These are phyloP conservation scores for Pleuronectes platessa DNA, from an alignment of 2,113 vertebrate species.

Conservation along the genomic window DNA sequence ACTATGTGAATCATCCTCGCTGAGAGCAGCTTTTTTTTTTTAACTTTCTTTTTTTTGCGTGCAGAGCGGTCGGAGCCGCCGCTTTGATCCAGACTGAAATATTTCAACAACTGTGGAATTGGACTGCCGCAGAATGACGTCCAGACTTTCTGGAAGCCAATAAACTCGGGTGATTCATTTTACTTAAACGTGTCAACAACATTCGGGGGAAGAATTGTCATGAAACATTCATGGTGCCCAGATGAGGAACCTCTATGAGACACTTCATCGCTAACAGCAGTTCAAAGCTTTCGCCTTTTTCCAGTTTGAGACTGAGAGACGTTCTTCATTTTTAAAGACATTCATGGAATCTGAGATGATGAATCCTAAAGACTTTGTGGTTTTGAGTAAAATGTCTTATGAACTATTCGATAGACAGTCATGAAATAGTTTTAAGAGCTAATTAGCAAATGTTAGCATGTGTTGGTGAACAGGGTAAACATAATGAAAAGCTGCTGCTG, in stretches of 20 bases:
- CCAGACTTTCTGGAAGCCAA: not conserved
- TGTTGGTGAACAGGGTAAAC: too few relatives aligned
- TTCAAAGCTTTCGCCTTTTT: too few relatives aligned
- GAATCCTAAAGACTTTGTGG: too few relatives aligned
- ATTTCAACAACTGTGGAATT: not conserved
- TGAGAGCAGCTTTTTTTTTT: constrained; percentile 21
- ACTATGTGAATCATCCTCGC: constrained; percentile 16
- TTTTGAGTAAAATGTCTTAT: too few relatives aligned
- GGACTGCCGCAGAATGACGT: not conserved
- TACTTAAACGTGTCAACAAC: not conserved
- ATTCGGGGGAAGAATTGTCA: not conserved
- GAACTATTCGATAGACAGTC: too few relatives aligned
- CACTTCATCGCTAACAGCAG: not conserved
- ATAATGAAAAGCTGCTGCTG: too few relatives aligned
- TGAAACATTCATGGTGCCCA: too few relatives aligned
- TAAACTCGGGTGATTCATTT: not conserved
- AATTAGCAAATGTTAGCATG: too few relatives aligned
- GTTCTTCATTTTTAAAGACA: too few relatives aligned
- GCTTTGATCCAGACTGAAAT: constrained; percentile 11
- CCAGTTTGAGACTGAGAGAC: too few relatives aligned
- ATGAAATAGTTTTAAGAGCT: too few relatives aligned
- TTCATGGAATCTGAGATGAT: too few relatives aligned
- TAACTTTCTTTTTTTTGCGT: constrained; percentile 6
- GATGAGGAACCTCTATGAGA: not conserved
- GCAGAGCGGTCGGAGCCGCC: not conserved